These are phyloP conservation scores for Wasmannia auropunctata DNA, from an alignment of 1,140 invertebrate genomes.

Conservation along the genomic window DNA sequence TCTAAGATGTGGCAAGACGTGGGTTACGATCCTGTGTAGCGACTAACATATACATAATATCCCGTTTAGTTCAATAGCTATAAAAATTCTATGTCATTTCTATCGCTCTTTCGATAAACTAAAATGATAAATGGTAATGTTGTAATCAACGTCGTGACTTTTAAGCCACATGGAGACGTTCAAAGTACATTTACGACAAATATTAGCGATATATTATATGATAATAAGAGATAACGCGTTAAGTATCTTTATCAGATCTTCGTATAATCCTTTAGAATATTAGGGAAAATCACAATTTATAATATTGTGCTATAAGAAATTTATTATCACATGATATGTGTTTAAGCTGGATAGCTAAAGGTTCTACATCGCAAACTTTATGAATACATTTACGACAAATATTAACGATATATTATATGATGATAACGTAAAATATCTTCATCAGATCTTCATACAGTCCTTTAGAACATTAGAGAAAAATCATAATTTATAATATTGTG, in stretches of 20 bases:
- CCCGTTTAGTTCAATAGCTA: neutral
- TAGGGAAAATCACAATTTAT: neutral
- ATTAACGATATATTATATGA: neutral
- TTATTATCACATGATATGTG: too few species aligned
- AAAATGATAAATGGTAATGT: conserved; percentile 16
- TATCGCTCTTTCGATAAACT: neutral
- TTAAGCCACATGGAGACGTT: neutral
- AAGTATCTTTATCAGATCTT: neutral
- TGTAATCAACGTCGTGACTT: neutral
- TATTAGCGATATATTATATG: neutral
- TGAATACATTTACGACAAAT: neutral
- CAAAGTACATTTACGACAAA: neutral
- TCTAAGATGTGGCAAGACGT: neutral
- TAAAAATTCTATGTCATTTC: neutral
- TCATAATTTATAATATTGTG: neutral
- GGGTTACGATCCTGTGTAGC: neutral
- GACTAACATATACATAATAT: neutral
- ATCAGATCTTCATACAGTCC: neutral
- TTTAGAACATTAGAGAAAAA: neutral
- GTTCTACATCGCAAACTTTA: neutral
- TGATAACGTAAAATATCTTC: neutral
- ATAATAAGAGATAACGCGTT: neutral
- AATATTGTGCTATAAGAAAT: neutral
- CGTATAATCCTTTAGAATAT: neutral
- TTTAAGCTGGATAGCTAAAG: neutral